Evolutionary conservation across 2,888 invertebrate species (phyloP).

Genomic region (Rhyacophila evoluta): DNA sequence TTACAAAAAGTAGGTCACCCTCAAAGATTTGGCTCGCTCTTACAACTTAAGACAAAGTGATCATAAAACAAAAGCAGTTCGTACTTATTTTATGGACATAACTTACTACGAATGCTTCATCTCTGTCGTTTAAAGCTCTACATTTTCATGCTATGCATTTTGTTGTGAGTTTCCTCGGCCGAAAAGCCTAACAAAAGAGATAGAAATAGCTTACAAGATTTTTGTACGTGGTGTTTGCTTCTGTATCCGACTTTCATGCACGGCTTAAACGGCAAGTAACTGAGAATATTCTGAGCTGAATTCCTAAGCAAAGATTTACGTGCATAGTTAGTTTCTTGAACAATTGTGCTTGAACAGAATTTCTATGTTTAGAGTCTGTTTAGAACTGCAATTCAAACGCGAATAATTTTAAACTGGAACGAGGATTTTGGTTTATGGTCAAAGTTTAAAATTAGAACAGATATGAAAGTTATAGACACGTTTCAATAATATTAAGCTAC

Average conservation of each 20-base stretch:
- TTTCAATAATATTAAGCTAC: no score
- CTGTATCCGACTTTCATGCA: neutral
- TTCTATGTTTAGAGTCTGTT: slow-evolving; percentile 15
- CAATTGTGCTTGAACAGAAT: slow-evolving; percentile 32
- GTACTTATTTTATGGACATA: slow-evolving; percentile 48
- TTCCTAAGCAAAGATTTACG: slow-evolving; percentile 40
- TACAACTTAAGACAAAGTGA: slow-evolving; percentile 48
- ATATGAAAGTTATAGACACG: slow-evolving; percentile 20
- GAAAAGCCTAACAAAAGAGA: slow-evolving; percentile 19
- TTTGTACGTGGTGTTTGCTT: slow-evolving; percentile 22
- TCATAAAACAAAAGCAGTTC: slow-evolving; percentile 53
- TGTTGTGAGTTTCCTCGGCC: neutral
- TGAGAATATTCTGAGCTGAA: slow-evolving; percentile 38
- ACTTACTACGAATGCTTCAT: slow-evolving; percentile 41
- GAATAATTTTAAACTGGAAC: neutral
- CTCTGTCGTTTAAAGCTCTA: slow-evolving; percentile 23
- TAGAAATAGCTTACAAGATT: slow-evolving; percentile 24
- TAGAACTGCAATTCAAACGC: slow-evolving; percentile 1
- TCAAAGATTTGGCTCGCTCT: slow-evolving; percentile 38
- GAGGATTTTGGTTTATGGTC: slow-evolving; percentile 27
- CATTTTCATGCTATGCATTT: neutral
- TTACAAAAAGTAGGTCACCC: slow-evolving; percentile 35
- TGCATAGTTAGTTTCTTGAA: slow-evolving; percentile 35
- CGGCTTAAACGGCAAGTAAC: slow-evolving; percentile 26
- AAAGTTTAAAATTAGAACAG: slow-evolving; percentile 25